These are phyloP conservation scores for Gadus macrocephalus DNA, from an alignment of 2,113 vertebrate genomes.

Conservation along the genomic window DNA sequence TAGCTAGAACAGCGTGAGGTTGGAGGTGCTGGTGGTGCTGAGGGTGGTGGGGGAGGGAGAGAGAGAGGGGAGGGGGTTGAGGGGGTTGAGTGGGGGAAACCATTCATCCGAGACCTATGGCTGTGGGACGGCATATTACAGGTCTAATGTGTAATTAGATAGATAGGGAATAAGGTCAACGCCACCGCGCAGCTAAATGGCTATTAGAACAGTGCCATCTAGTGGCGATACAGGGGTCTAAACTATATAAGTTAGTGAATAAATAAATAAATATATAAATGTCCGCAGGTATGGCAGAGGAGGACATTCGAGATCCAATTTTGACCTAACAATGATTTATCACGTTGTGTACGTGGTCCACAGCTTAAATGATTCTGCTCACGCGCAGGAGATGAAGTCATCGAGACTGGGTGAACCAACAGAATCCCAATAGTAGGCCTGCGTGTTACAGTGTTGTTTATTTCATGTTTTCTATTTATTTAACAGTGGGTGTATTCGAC, in stretches of 20 bases:
- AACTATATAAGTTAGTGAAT: neutral
- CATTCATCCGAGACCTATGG: conserved; percentile 73
- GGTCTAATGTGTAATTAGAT: conserved; percentile 77
- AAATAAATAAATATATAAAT: neutral
- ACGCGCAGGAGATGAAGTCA: neutral
- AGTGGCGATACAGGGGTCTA: conserved; percentile 31
- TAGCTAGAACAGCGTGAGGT: conserved; percentile 68
- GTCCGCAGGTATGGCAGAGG: neutral
- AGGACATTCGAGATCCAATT: conserved; percentile 32
- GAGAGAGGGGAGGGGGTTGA: neutral
- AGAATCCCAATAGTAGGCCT: neutral
- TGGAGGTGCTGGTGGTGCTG: conserved; percentile 33
- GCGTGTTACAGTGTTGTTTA: neutral
- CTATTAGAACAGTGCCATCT: conserved; percentile 66
- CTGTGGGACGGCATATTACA: conserved; percentile 76
- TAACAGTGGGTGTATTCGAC: too few species aligned
- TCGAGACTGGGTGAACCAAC: neutral
- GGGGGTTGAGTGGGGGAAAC: conserved; percentile 43
- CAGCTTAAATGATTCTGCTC: neutral
- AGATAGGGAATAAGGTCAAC: conserved; percentile 72
- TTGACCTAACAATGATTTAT: conserved; percentile 48
- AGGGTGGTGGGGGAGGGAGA: conserved; percentile 28
- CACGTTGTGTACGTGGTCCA: neutral
- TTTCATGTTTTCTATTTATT: too few species aligned
- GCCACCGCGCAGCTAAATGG: conserved; percentile 25